phyloP scores from a whole-genome alignment of 2,113 vertebrate species.

The Bagarius yarrelli region DNA sequence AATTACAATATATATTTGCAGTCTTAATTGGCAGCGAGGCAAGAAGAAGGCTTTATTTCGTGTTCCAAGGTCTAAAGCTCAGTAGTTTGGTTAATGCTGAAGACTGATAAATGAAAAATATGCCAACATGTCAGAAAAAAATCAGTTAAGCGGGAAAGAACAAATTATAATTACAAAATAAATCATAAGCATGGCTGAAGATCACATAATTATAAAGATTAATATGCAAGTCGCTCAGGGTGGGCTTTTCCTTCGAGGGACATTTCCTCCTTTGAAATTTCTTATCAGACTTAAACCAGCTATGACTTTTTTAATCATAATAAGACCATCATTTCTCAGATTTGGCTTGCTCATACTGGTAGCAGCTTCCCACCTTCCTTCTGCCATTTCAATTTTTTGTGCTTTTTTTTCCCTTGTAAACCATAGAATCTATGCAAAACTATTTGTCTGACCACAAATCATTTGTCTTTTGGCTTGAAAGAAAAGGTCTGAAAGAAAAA shows the following conservation, averaged over 20 bases:
- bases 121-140: not conserved
- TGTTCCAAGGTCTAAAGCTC: not conserved
- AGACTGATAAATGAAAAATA: not conserved
- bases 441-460: slow-evolving; percentile 11
- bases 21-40: no score
- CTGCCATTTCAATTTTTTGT: no score
- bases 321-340: not conserved
- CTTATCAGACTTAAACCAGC: not conserved
- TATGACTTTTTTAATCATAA: not conserved
- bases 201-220: slow-evolving; percentile 9
- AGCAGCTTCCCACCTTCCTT: not conserved
- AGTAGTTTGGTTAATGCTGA: not conserved
- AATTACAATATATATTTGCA: no score
- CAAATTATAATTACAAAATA: slow-evolving; percentile 8
- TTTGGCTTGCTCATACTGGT: not conserved
- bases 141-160: not conserved
- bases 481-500: not conserved
- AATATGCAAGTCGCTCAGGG: not conserved
- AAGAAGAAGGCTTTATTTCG: no score
- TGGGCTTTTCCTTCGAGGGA: not conserved
- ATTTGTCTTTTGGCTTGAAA: slow-evolving; percentile 1
- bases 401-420: not conserved
- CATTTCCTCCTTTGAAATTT: not conserved
- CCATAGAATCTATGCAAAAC: not conserved
- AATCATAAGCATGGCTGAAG: not conserved